Conservation (phyloP, 2,113 vertebrate genomes). For the Pelusios castaneus region DNA sequence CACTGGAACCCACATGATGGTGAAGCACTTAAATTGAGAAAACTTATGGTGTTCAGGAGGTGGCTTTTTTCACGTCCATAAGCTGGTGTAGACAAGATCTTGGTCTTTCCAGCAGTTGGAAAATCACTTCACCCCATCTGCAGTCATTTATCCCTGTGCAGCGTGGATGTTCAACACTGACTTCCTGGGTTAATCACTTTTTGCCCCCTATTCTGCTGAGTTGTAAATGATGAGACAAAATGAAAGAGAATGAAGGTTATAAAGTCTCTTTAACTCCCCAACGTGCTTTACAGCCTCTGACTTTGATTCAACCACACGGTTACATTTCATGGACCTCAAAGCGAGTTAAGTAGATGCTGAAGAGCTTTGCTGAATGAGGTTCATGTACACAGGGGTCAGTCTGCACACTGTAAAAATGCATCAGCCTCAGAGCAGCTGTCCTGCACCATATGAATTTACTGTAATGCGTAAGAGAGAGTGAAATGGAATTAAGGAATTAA, state of each 20-base stretch:
- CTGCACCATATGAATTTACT: not conserved
- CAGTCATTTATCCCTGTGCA: not conserved
- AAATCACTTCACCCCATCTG: fast-evolving
- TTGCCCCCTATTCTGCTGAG: not conserved
- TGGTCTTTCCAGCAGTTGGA: not conserved
- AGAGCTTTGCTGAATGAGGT: not conserved
- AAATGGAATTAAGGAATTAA: fast-evolving
- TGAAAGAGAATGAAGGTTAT: not conserved
- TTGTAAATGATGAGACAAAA: fast-evolving
- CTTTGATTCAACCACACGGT: fast-evolving
- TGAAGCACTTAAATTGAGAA: too few relatives aligned
- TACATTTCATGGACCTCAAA: fast-evolving
- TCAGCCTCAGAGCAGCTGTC: not conserved
- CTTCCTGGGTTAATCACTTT: fast-evolving
- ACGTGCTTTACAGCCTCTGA: not conserved
- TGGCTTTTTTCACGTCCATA: too few relatives aligned
- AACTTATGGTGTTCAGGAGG: too few relatives aligned
- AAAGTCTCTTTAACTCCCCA: not conserved
- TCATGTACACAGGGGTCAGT: not conserved
- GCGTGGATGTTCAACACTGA: not conserved
- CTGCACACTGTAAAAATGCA: fast-evolving
- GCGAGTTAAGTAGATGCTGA: not conserved
- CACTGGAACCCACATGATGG: too few relatives aligned
- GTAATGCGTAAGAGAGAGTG: fast-evolving
- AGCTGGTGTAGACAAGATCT: too few relatives aligned